Evolutionary conservation across 2,113 vertebrate genomes (phyloP), one percentile per base, ranked within the genome.

Genomic region (Uria lomvia): DNA sequence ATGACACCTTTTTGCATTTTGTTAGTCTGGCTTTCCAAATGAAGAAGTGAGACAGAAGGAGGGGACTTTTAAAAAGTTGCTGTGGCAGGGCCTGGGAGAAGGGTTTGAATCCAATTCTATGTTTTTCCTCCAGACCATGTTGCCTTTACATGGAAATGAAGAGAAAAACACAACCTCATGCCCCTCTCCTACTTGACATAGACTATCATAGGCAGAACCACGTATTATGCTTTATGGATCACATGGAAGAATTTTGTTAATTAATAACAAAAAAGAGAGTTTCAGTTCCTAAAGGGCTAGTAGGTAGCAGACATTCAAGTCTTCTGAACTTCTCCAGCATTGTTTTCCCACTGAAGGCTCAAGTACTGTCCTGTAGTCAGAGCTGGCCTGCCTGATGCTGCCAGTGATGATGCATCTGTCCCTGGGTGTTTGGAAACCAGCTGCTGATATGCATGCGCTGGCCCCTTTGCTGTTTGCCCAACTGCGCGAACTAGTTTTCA

Each of bases 391-490:
- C 56, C 79, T 63, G 59, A 12, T 71, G 76, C 65, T 92, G 63
- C 78, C 78, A 8, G 59, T 42, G 85, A 30, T 47, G 90, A 42
- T 94, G 55, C 60, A 36, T 95, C 72, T 82, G 75, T 88, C 86
- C 83, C 76, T 60, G 76, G 22, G 27, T 72, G 30, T 89, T 91
- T 66, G 87, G 80, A 79, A 95, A 43, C 40, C 73, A 97, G 95
- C 91, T 85, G 91, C 92, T 68, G 80, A 78, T 94, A 68, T 93
- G 90, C 65, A 47, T 71, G 30, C 4, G 3, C 65, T 86, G 85
- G 50, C 72, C 78, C 58, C 74, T 88, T 88, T 83, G 90, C 92
- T 88, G 58, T 92, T 90, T 78, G 68, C 90, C 91, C 73, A 75
- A 84, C 86, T 78, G 60, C 4, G 3, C 88, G 63, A 67, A 88